A percentile compares a stretch with the other conserved stretches of the same genome.
Evolutionary conservation across 2,113 vertebrate species (phyloP).

Genomic region (Megaceryle maxima): DNA sequence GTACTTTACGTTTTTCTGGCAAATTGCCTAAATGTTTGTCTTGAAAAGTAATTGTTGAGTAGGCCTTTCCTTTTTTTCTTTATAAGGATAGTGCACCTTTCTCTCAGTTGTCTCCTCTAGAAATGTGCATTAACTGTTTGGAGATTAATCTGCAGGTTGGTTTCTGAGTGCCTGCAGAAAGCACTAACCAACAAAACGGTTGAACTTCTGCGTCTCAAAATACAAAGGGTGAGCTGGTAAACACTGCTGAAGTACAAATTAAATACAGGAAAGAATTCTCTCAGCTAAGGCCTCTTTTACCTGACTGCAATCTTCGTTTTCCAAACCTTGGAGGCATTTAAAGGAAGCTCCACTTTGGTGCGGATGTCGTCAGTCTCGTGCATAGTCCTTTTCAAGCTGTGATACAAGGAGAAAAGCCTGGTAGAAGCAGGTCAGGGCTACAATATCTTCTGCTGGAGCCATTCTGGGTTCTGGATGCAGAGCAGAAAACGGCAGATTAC

Average conservation of each 20-base stretch:
- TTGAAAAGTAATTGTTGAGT: slow-evolving; percentile 62
- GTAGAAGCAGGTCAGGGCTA: not conserved
- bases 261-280: not conserved
- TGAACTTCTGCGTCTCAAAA: not conserved
- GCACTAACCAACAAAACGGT: not conserved
- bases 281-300: not conserved
- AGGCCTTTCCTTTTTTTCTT: not conserved
- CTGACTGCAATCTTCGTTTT: not conserved
- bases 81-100: not conserved
- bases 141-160: not conserved
- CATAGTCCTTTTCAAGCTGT: not conserved
- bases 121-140: not conserved
- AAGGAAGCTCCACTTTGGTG: not conserved
- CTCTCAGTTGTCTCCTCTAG: not conserved
- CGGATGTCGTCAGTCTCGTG: not conserved
- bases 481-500: not conserved
- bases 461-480: not conserved
- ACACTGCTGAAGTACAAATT: not conserved
- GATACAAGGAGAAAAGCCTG: not conserved
- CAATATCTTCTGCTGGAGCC: not conserved
- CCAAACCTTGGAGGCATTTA: not conserved
- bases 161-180: not conserved
- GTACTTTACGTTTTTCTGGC: slow-evolving; percentile 10
- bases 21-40: slow-evolving; percentile 27
- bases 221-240: not conserved